A percentile compares a stretch with the other conserved stretches of the same genome.
phyloP scores from a whole-genome alignment of 2,113 vertebrate species.

The Mormoops blainvillei region DNA sequence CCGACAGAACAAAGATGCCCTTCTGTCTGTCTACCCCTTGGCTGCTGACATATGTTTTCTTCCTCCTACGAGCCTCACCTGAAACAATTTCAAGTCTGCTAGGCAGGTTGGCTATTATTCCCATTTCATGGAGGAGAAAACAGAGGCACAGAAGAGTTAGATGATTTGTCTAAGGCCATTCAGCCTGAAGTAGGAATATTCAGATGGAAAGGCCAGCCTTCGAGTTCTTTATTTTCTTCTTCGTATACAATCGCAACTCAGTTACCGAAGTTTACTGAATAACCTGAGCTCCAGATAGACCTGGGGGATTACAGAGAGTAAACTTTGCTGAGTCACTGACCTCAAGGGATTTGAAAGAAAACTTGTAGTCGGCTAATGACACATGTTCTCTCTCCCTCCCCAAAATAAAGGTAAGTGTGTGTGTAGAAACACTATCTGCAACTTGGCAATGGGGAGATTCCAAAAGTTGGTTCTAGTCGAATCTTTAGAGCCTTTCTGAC shows the following conservation, averaged over 20 bases:
- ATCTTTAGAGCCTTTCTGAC: neutral
- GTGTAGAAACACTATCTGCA: neutral
- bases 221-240: neutral
- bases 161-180: neutral
- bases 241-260: neutral
- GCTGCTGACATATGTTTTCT: neutral
- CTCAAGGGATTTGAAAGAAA: neutral
- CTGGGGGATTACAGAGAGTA: neutral
- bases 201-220: neutral
- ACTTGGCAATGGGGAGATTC: neutral
- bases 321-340: neutral
- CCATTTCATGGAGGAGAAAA: neutral
- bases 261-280: neutral
- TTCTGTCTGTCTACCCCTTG: neutral
- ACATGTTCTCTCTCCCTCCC: neutral
- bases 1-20: no score
- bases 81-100: neutral
- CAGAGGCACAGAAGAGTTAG: neutral
- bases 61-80: neutral
- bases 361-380: neutral
- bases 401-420: neutral
- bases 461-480: neutral
- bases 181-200: neutral
- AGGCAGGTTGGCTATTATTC: neutral
- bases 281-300: neutral